Conservation (phyloP, 2,888 invertebrate species). For the Trisateles emortualis region DNA sequence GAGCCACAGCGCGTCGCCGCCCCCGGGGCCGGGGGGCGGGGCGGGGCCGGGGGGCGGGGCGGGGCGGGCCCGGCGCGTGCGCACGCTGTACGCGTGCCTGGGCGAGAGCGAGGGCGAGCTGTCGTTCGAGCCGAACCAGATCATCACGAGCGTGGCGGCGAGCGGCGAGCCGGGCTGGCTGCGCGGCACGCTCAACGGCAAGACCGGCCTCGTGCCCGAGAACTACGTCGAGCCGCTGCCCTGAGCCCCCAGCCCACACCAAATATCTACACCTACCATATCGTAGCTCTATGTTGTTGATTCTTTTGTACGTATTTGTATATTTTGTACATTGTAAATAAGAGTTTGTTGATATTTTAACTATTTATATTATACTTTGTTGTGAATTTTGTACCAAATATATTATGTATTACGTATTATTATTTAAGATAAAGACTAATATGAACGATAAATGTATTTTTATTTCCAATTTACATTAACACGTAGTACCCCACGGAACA, state of each 20-base stretch:
- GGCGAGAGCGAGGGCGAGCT: constrained; percentile 99
- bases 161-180: constrained; percentile 99
- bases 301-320: constrained; percentile 78
- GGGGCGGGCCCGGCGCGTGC: constrained; percentile 89
- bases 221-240: constrained; percentile 97
- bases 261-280: constrained; percentile 45
- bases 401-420: constrained; percentile 62
- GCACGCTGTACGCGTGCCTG: constrained; percentile 97
- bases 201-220: constrained; percentile 97
- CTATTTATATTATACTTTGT: constrained; percentile 84
- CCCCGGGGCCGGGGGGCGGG: constrained; percentile 6
- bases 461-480: constrained; percentile 18
- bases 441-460: constrained; percentile 37
- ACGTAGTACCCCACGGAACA: not conserved
- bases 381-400: constrained; percentile 86
- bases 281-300: constrained; percentile 71
- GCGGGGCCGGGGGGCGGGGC: not conserved
- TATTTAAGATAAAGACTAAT: constrained; percentile 52
- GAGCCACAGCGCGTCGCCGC: constrained; percentile 80
- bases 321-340: constrained; percentile 84
- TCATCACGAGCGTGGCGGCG: constrained; percentile 97
- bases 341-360: constrained; percentile 83
- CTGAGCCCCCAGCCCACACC: constrained; percentile 63
- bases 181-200: constrained; percentile 97
- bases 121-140: constrained; percentile 99